A percentile compares a stretch with the other conserved stretches of the same genome.
Evolutionary conservation across 2,888 invertebrate genomes (phyloP).

Genomic region (Empis stercorea): DNA sequence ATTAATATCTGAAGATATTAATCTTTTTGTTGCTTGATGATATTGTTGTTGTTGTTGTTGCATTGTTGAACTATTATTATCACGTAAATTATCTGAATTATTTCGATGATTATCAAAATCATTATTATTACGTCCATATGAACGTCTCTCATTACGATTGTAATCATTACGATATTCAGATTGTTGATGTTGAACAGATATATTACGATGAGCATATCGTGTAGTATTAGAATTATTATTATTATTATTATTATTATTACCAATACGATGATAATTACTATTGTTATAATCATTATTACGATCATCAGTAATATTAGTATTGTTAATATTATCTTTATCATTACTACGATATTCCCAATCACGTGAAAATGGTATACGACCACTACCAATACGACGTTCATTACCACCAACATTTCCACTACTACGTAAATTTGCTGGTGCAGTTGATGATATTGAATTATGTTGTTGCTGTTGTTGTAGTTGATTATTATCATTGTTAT

Average conservation of each 20-base stretch:
- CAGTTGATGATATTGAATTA: not conserved
- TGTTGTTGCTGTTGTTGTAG: not conserved
- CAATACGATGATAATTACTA: not conserved
- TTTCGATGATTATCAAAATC: slow-evolving; percentile 22
- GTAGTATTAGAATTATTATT: not conserved
- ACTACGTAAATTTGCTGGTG: no score
- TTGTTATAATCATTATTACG: slow-evolving; percentile 2
- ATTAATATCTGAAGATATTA: no score
- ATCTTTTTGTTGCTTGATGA: not conserved
- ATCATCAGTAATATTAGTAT: not conserved
- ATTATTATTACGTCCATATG: slow-evolving; percentile 40
- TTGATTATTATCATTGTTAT: no score
- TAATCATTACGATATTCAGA: slow-evolving; percentile 13
- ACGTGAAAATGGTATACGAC: slow-evolving; percentile 57
- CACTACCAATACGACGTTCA: slow-evolving; percentile 67
- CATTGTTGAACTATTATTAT: slow-evolving; percentile 6
- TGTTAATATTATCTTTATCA: slow-evolving; percentile 8
- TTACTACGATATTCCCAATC: slow-evolving; percentile 38
- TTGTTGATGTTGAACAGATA: slow-evolving; percentile 15
- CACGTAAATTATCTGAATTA: slow-evolving; percentile 14
- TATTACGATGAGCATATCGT: slow-evolving; percentile 10
- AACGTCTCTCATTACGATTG: slow-evolving; percentile 40
- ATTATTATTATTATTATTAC: not conserved
- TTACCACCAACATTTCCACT: slow-evolving; percentile 13
- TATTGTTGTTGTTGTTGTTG: not conserved